phyloP scores from a whole-genome alignment of 2,113 vertebrate genomes.

The Antechinus flavipes region DNA sequence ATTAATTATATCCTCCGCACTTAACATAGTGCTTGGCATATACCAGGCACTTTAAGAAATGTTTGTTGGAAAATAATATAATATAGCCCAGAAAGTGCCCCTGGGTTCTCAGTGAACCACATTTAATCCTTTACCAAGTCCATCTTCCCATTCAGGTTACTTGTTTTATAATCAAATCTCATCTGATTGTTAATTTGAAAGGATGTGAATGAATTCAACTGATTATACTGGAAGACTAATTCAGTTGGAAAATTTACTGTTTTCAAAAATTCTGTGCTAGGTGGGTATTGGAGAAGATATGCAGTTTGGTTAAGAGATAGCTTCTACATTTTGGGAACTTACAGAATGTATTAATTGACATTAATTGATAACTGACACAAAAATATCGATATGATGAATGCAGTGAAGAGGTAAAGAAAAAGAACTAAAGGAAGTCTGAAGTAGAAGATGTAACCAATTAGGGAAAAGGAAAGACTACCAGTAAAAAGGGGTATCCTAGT shows the following conservation, averaged over 20 bases:
- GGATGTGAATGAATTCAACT: background rate
- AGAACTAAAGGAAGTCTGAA: background rate
- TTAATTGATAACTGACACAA: background rate
- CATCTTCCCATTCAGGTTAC: background rate
- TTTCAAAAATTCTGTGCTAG: background rate
- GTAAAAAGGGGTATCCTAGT: background rate
- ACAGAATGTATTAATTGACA: background rate
- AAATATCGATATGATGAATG: background rate
- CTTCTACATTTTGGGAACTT: background rate
- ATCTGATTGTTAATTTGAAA: background rate
- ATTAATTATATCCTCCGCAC: background rate
- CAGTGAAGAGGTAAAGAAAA: background rate
- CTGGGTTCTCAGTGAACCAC: background rate
- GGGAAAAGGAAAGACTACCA: background rate
- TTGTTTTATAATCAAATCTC: background rate
- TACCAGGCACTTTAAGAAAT: background rate
- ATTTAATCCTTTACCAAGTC: background rate
- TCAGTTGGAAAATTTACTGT: background rate
- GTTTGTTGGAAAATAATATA: background rate
- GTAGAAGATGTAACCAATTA: background rate
- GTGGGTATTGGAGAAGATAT: background rate
- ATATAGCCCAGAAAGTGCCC: background rate
- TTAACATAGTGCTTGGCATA: background rate
- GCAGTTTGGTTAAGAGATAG: background rate
- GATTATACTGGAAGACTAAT: background rate